Percentiles rank a stretch among this genome's conserved stretches.
These are phyloP conservation scores for Thumatha senex DNA, from an alignment of 2,888 invertebrate species.

Conservation along the genomic window DNA sequence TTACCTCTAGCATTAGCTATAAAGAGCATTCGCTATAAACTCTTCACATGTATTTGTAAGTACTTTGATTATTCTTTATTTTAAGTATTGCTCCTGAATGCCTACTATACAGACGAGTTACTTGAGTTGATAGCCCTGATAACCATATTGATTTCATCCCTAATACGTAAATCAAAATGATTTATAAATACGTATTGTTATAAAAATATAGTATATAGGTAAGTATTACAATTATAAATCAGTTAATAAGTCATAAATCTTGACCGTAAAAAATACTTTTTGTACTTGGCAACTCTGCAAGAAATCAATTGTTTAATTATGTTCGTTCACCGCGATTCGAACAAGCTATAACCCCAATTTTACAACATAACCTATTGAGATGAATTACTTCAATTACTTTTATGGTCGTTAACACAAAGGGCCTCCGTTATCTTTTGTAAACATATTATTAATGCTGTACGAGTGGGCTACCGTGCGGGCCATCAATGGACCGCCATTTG, in stretches of 20 bases:
- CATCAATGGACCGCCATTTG: slow-evolving; percentile 43
- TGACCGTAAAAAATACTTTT: slow-evolving; percentile 25
- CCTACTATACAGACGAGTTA: no score
- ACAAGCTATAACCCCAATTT: slow-evolving; percentile 50
- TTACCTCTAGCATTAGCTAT: no score
- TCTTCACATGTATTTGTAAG: no score
- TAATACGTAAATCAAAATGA: no score
- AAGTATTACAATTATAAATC: slow-evolving; percentile 23
- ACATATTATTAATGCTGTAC: slow-evolving; percentile 59
- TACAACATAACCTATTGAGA: slow-evolving; percentile 60
- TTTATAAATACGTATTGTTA: not conserved
- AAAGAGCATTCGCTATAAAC: no score
- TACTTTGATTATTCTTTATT: no score
- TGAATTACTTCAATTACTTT: slow-evolving; percentile 71
- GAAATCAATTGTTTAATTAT: slow-evolving; percentile 48
- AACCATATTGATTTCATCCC: no score
- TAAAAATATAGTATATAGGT: slow-evolving; percentile 4
- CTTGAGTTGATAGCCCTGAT: no score
- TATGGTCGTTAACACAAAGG: slow-evolving; percentile 57
- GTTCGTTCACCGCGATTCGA: slow-evolving; percentile 29
- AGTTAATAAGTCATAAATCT: slow-evolving; percentile 25
- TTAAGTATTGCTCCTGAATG: no score
- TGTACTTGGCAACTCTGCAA: slow-evolving; percentile 38
- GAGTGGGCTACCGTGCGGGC: slow-evolving; percentile 47
- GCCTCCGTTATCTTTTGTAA: slow-evolving; percentile 58